These are phyloP conservation scores for Drosophila ambigua DNA, from an alignment of 1,140 invertebrate species.

Conservation along the genomic window DNA sequence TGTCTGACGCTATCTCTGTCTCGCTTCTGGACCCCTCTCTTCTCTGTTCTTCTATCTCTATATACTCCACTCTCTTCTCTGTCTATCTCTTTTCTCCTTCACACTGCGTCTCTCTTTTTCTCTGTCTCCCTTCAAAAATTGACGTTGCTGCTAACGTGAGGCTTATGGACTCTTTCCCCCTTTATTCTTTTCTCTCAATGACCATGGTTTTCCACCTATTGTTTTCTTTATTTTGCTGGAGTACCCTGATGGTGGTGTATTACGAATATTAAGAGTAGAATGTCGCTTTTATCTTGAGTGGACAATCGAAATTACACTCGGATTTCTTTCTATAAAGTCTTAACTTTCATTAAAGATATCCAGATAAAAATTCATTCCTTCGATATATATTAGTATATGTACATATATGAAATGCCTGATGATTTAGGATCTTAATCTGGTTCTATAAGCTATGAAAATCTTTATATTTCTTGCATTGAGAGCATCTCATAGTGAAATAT, in stretches of 20 bases:
- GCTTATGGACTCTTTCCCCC: neutral
- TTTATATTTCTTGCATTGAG: neutral
- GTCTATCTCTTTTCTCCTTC: conserved; percentile 9
- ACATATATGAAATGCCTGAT: too few species aligned
- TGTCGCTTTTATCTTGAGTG: too few species aligned
- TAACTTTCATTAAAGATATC: too few species aligned
- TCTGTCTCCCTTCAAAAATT: conserved; percentile 43
- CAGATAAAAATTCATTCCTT: too few species aligned
- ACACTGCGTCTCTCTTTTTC: conserved; percentile 13
- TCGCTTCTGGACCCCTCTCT: conserved; percentile 5
- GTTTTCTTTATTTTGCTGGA: conserved; percentile 1
- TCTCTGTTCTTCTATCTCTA: conserved; percentile 11
- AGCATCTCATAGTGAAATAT: conserved; percentile 8
- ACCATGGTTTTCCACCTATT: neutral
- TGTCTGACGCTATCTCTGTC: conserved; percentile 25
- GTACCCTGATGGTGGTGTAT: too few species aligned
- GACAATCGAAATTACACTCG: too few species aligned
- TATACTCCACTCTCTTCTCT: conserved; percentile 10
- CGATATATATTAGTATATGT: too few species aligned
- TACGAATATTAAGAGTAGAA: too few species aligned
- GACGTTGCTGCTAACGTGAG: conserved; percentile 32
- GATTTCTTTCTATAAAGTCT: too few species aligned
- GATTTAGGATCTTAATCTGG: too few species aligned
- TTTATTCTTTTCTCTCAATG: neutral
- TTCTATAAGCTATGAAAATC: too few species aligned